phyloP scores from a whole-genome alignment of 2,888 invertebrate genomes.

The Melanostoma scalare region DNA sequence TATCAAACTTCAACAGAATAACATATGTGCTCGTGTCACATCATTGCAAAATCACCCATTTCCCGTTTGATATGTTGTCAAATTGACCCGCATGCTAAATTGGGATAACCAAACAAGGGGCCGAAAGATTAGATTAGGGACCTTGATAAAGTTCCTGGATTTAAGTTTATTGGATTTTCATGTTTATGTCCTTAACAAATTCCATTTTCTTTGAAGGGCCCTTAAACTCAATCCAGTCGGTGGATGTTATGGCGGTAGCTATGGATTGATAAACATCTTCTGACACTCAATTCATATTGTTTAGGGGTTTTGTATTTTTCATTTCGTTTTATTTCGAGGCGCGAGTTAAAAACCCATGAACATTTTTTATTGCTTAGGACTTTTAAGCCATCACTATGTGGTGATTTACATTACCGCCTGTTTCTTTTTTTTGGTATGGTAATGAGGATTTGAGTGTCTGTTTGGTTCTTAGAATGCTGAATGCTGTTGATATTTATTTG shows the following conservation, averaged over 20 bases:
- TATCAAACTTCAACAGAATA: constrained; percentile 19
- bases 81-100: constrained; percentile 65
- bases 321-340: background rate
- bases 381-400: constrained; percentile 12
- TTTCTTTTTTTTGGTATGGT: constrained; percentile 49
- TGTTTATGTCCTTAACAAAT: constrained; percentile 45
- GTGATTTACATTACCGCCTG: constrained; percentile 44
- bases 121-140: constrained; percentile 54
- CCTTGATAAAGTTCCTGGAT: constrained; percentile 52
- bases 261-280: constrained; percentile 60
- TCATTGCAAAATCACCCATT: constrained; percentile 56
- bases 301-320: constrained; percentile 12
- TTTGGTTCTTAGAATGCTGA: constrained; percentile 9
- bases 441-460: constrained; percentile 47
- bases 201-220: constrained; percentile 9
- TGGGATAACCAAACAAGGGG: constrained; percentile 46
- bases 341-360: background rate
- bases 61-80: constrained; percentile 43
- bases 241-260: background rate
- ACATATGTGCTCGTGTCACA: constrained; percentile 39
- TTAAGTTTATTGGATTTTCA: constrained; percentile 63
- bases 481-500: constrained; percentile 15
- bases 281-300: constrained; percentile 25
- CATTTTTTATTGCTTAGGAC: background rate
- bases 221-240: background rate